These are phyloP conservation scores for Umimayanthus chanpuru DNA, from an alignment of 92 coral and sea anemone species.

Conservation along the genomic window DNA sequence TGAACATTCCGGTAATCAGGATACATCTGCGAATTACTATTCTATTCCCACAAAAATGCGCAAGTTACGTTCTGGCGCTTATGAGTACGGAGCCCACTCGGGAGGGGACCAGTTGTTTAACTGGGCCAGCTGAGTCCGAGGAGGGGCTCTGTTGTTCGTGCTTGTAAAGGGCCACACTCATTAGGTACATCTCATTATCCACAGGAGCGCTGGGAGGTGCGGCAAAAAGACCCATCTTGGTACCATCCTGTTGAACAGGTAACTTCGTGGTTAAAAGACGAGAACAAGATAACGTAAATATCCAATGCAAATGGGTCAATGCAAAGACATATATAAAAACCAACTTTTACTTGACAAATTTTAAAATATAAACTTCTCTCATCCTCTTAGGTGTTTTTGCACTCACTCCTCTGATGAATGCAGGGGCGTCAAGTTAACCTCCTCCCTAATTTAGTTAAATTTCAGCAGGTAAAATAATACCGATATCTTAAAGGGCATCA, in stretches of 20 bases:
- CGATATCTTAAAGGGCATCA: too few species aligned
- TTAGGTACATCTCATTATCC: conserved; percentile 92
- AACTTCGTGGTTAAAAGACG: not conserved
- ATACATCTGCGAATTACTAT: not conserved
- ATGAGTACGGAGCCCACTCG: conserved; percentile 81
- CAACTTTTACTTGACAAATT: too few species aligned
- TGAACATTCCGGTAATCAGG: not conserved
- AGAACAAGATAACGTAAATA: not conserved
- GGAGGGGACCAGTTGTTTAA: conserved; percentile 69
- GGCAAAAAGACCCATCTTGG: conserved; percentile 68
- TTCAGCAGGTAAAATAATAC: too few species aligned
- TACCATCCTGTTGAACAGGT: conserved; percentile 56
- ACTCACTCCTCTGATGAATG: too few species aligned
- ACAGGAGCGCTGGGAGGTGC: conserved; percentile 79
- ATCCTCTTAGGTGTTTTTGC: too few species aligned
- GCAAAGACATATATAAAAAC: too few species aligned
- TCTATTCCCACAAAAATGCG: not conserved
- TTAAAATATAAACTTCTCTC: too few species aligned
- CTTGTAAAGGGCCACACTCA: conserved; percentile 94
- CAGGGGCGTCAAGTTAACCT: too few species aligned
- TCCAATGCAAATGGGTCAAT: too few species aligned
- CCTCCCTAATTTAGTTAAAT: too few species aligned
- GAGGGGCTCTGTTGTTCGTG: conserved; percentile 66
- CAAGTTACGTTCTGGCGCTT: conserved; percentile 47
- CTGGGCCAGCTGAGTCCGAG: conserved; percentile 58